phyloP scores from a whole-genome alignment of 1,140 invertebrate species.

The Leptopilina boulardi region DNA sequence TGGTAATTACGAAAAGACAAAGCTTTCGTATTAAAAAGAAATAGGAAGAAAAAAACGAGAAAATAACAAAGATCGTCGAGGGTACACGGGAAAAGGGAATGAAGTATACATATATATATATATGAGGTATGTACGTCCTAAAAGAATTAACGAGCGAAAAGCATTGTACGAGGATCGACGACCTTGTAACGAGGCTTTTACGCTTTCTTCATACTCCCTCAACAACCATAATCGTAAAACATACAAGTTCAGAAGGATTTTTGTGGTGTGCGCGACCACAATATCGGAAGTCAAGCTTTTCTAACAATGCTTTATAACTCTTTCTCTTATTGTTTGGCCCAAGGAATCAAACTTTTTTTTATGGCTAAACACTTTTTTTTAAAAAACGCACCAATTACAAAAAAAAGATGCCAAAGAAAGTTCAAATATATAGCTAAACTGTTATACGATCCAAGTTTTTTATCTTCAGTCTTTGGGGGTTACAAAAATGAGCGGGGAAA shows the following conservation, averaged over 20 bases:
- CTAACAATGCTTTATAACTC: constrained; percentile 6
- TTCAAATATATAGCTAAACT: neutral
- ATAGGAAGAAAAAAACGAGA: neutral
- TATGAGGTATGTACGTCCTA: constrained; percentile 12
- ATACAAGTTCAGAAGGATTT: constrained; percentile 21
- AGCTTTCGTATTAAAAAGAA: constrained; percentile 12
- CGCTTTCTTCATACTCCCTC: constrained; percentile 49
- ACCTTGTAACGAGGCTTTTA: constrained; percentile 55
- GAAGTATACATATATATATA: too few relatives aligned
- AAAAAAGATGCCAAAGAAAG: neutral
- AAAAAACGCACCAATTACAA: neutral
- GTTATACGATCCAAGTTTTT: neutral
- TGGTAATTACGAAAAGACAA: constrained; percentile 26
- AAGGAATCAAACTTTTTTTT: neutral
- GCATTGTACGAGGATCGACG: constrained; percentile 39
- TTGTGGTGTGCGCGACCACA: neutral
- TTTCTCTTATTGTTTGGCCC: neutral
- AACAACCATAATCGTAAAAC: constrained; percentile 54
- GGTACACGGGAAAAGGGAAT: too few relatives aligned
- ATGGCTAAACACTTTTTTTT: neutral
- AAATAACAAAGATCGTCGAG: constrained; percentile 37
- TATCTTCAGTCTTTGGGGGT: neutral
- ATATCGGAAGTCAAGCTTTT: constrained; percentile 32
- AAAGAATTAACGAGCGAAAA: constrained; percentile 56
- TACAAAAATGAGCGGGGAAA: too few relatives aligned